phyloP scores from a whole-genome alignment of 2,113 vertebrate genomes.

The Strigops habroptila region DNA sequence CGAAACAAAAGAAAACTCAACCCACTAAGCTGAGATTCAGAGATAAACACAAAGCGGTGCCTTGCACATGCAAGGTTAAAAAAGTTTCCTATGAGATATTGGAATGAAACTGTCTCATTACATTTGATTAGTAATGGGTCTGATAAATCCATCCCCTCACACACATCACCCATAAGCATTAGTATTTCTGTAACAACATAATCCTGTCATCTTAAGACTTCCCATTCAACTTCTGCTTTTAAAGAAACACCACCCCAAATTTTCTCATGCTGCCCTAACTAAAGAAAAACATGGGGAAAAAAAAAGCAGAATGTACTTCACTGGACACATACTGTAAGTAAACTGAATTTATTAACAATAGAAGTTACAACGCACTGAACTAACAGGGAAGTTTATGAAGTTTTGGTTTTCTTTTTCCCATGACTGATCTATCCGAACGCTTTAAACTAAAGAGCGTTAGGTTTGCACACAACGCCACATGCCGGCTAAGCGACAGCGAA shows the following conservation, averaged over 20 bases:
- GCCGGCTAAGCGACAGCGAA: accelerated
- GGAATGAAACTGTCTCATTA: not conserved
- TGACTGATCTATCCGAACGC: accelerated
- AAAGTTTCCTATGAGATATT: not conserved
- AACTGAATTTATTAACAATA: accelerated
- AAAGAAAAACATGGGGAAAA: accelerated
- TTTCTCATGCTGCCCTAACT: no score
- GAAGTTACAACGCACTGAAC: accelerated
- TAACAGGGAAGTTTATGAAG: accelerated
- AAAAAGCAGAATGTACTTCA: accelerated
- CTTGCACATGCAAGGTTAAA: not conserved
- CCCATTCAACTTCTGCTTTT: not conserved
- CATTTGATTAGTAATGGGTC: not conserved
- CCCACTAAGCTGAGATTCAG: not conserved
- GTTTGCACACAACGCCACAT: accelerated
- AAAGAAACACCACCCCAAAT: not conserved
- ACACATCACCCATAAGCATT: accelerated
- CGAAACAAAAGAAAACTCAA: no score
- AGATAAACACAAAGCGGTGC: accelerated
- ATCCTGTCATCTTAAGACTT: not conserved
- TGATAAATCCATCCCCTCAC: not conserved
- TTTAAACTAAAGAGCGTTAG: accelerated
- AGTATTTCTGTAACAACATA: not conserved
- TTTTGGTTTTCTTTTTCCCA: not conserved
- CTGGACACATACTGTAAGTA: accelerated